These are phyloP conservation scores for Apus apus DNA, from an alignment of 2,113 vertebrate genomes.

Conservation along the genomic window DNA sequence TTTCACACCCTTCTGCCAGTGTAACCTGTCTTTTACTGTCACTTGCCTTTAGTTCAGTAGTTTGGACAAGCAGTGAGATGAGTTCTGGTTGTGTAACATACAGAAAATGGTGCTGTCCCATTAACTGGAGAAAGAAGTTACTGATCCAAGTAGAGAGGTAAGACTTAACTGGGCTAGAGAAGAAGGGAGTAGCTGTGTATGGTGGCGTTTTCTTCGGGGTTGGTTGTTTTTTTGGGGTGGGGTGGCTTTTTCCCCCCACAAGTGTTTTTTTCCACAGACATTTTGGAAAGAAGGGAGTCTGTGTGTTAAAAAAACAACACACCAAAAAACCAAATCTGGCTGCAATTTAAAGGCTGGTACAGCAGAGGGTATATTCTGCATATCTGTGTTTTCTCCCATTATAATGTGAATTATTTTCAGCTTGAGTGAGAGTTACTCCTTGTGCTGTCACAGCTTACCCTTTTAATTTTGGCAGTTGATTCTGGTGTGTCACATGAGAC, in stretches of 20 bases:
- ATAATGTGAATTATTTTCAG: neutral
- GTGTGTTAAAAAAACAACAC: neutral
- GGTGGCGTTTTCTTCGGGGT: neutral
- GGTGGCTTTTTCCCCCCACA: fast-evolving
- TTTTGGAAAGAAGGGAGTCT: neutral
- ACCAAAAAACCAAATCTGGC: neutral
- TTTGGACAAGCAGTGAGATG: neutral
- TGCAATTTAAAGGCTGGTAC: neutral
- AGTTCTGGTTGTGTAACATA: neutral
- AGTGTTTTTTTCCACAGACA: neutral
- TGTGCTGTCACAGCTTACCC: neutral
- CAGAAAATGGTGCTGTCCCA: neutral
- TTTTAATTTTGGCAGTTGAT: neutral
- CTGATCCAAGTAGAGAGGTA: neutral
- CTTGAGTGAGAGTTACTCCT: neutral
- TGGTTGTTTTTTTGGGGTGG: neutral
- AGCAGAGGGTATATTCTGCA: neutral
- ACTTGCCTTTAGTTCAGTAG: neutral
- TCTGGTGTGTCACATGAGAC: neutral
- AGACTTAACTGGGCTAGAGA: neutral
- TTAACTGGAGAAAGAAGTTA: fast-evolving
- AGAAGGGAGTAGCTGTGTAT: neutral
- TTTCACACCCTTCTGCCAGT: neutral
- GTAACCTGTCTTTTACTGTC: neutral
- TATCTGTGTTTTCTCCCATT: neutral